Evolutionary conservation across 2,888 invertebrate species (phyloP).

Genomic region (Aleiodes testaceus): DNA sequence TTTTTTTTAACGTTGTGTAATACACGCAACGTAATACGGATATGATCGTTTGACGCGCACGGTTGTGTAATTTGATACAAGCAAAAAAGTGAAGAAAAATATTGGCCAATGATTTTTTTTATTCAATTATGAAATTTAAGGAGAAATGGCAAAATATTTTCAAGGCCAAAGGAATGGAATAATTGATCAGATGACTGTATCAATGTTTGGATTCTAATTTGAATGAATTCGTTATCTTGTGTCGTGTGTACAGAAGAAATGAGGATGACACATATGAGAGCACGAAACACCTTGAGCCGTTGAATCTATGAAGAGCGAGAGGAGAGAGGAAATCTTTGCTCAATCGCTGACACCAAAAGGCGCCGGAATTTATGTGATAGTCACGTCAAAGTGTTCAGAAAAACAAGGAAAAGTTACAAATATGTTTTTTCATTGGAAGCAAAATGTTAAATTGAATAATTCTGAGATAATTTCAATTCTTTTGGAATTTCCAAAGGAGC

Average conservation of each 20-base stretch:
- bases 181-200: no score
- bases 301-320: not conserved
- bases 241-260: no score
- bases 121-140: not conserved
- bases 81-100: conserved; percentile 11
- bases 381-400: not conserved
- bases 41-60: conserved; percentile 61
- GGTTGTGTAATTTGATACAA: conserved; percentile 56
- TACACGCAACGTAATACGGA: conserved; percentile 60
- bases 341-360: no score
- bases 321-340: not conserved
- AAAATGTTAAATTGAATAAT: no score
- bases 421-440: no score
- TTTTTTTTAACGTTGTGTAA: conserved; percentile 46
- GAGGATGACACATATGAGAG: no score
- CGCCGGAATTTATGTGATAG: conserved; percentile 2
- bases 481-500: no score
- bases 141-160: conserved; percentile 6
- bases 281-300: not conserved
- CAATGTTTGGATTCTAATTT: no score
- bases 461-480: no score
- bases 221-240: no score
- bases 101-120: not conserved
- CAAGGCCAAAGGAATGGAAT: no score
- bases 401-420: not conserved